A percentile compares a stretch with the other conserved stretches of the same genome.
These are phyloP conservation scores for Metridium senile DNA, from an alignment of 92 coral and sea anemone species.

Conservation along the genomic window DNA sequence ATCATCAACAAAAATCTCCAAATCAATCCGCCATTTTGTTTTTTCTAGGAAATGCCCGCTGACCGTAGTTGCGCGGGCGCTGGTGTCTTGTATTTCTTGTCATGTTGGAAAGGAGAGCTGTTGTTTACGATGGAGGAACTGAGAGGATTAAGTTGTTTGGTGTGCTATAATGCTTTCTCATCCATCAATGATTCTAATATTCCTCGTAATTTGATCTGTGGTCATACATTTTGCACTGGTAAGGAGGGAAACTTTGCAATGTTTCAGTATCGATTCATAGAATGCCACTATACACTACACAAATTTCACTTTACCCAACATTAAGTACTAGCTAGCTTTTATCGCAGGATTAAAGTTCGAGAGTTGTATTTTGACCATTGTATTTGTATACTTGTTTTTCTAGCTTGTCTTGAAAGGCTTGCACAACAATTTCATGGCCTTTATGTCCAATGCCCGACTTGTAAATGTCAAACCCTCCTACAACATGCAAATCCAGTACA, in stretches of 20 bases:
- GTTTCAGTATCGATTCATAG: too few species aligned
- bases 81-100: neutral
- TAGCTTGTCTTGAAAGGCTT: constrained; percentile 81
- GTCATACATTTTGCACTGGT: constrained; percentile 95
- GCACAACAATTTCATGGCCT: constrained; percentile 64
- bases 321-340: too few species aligned
- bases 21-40: constrained; percentile 59
- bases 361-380: too few species aligned
- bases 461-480: constrained; percentile 76
- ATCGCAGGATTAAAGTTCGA: too few species aligned
- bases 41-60: constrained; percentile 3
- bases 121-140: constrained; percentile 50
- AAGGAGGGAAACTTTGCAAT: too few species aligned
- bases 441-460: constrained; percentile 78
- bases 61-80: constrained; percentile 4
- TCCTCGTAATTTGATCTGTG: constrained; percentile 83
- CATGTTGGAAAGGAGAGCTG: neutral
- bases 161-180: constrained; percentile 85
- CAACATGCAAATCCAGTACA: constrained; percentile 35
- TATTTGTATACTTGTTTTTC: too few species aligned
- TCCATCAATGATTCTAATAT: constrained; percentile 62
- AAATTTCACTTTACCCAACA: too few species aligned
- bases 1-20: neutral
- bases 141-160: constrained; percentile 80
- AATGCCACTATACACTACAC: too few species aligned